Evolutionary conservation across 2,113 vertebrate genomes (phyloP).

Genomic region (Heterochromis multidens): DNA sequence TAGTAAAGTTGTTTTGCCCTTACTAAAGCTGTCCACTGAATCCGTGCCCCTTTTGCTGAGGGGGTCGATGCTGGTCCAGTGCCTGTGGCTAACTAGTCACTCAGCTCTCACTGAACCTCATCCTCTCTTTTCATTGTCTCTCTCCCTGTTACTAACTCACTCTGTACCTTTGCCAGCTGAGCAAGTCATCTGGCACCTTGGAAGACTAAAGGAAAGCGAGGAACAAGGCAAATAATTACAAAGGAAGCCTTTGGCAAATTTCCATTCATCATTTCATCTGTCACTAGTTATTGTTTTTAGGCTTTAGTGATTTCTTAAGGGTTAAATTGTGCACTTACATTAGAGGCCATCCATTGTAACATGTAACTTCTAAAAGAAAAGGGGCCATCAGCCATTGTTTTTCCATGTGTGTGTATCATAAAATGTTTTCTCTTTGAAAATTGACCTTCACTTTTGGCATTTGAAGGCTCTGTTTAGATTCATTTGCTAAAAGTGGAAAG

Average conservation of each 20-base stretch:
- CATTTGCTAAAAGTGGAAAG: neutral
- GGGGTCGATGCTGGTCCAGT: conserved; percentile 6
- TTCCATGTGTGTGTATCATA: no score
- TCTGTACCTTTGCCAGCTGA: conserved; percentile 38
- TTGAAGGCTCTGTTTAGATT: neutral
- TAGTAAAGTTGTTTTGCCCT: conserved; percentile 16
- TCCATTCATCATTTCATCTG: neutral
- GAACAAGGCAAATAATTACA: neutral
- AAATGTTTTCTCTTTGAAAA: neutral
- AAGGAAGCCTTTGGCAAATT: neutral
- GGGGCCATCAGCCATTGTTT: no score
- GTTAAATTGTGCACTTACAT: neutral
- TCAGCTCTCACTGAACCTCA: conserved; percentile 39
- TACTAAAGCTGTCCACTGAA: conserved; percentile 25
- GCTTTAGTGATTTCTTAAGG: neutral
- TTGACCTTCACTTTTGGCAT: neutral
- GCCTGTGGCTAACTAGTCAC: conserved; percentile 33
- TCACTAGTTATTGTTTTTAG: neutral
- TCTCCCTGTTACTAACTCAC: neutral
- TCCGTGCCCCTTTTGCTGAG: conserved; percentile 15
- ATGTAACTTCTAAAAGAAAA: neutral
- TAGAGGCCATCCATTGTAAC: neutral
- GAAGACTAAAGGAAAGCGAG: neutral
- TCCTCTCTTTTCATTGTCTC: conserved; percentile 32
- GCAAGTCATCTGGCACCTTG: neutral